A percentile compares a stretch with the other conserved stretches of the same genome.
Conservation (phyloP, 2,888 invertebrate genomes). For the Ypsolopha sequella region DNA sequence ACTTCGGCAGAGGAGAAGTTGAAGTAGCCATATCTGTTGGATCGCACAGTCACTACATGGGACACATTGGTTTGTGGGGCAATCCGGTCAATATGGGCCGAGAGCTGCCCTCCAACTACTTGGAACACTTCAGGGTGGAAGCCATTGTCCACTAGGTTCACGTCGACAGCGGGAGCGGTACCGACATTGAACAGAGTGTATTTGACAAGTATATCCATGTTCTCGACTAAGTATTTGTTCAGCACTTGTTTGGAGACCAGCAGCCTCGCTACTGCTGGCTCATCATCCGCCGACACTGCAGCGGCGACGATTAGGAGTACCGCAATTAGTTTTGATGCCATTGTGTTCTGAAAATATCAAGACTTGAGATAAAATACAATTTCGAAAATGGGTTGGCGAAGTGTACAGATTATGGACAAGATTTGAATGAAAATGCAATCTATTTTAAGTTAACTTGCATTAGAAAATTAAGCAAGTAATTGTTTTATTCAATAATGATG, state of each 20-base stretch:
- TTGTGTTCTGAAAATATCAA: constrained; percentile 20
- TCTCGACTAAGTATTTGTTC: constrained; percentile 96
- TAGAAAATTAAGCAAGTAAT: no score
- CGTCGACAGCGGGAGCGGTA: constrained; percentile 88
- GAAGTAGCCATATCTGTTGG: constrained; percentile 92
- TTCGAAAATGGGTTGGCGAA: background rate
- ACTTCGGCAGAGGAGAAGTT: constrained; percentile 97
- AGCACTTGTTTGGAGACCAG: constrained; percentile 94
- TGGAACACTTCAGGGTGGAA: constrained; percentile 94
- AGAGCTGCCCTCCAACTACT: constrained; percentile 88
- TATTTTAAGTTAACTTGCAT: background rate
- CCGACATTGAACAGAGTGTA: constrained; percentile 96
- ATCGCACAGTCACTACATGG: constrained; percentile 92
- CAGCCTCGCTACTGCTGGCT: constrained; percentile 83
- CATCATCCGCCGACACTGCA: constrained; percentile 71
- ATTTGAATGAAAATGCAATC: background rate
- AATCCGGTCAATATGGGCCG: constrained; percentile 88
- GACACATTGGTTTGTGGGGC: constrained; percentile 94
- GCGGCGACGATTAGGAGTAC: constrained; percentile 55
- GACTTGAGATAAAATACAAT: background rate
- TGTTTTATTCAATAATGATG: background rate
- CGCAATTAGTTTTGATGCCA: constrained; percentile 55
- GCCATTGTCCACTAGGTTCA: constrained; percentile 89
- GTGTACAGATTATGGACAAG: background rate
- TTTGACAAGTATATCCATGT: constrained; percentile 95